These are phyloP conservation scores for Anguilla megastoma DNA, from an alignment of 2,797 vertebrate genomes.

Conservation along the genomic window DNA sequence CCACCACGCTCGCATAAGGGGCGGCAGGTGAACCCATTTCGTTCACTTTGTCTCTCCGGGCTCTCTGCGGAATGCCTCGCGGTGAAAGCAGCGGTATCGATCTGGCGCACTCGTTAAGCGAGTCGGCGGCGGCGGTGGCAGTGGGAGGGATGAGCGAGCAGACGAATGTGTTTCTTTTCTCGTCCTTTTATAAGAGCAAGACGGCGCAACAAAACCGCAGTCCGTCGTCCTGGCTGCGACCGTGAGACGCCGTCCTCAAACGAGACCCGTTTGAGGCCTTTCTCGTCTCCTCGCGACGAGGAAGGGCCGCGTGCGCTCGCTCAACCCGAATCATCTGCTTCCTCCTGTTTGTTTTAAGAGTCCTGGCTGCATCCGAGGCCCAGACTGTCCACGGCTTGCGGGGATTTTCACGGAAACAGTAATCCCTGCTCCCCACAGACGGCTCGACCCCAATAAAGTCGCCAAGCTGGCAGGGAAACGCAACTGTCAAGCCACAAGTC, in stretches of 20 bases:
- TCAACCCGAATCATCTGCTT: conserved; percentile 25
- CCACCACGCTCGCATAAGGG: background rate
- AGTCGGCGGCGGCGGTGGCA: background rate
- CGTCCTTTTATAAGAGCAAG: background rate
- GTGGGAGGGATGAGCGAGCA: background rate
- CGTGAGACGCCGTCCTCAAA: background rate
- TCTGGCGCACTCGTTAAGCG: conserved; percentile 47
- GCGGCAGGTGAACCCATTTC: background rate
- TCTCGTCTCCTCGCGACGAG: conserved; percentile 36
- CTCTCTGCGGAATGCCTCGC: conserved; percentile 39
- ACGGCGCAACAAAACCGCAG: background rate
- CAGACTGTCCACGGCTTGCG: conserved; percentile 30
- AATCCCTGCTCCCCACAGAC: background rate
- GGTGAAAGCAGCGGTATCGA: conserved; percentile 43
- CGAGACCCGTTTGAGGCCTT: background rate
- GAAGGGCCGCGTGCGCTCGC: conserved; percentile 26
- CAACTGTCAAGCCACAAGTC: background rate
- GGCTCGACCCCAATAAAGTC: background rate
- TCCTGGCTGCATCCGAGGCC: conserved; percentile 28
- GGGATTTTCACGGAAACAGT: conserved; percentile 13
- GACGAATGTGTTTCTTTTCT: conserved; percentile 39
- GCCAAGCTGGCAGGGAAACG: conserved; percentile 1
- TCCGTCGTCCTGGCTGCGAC: background rate
- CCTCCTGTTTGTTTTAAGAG: conserved; percentile 20
- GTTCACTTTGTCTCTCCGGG: background rate